Base-by-base conservation (phyloP, 2,888 invertebrate species). In the Anticlea derivata region DNA sequence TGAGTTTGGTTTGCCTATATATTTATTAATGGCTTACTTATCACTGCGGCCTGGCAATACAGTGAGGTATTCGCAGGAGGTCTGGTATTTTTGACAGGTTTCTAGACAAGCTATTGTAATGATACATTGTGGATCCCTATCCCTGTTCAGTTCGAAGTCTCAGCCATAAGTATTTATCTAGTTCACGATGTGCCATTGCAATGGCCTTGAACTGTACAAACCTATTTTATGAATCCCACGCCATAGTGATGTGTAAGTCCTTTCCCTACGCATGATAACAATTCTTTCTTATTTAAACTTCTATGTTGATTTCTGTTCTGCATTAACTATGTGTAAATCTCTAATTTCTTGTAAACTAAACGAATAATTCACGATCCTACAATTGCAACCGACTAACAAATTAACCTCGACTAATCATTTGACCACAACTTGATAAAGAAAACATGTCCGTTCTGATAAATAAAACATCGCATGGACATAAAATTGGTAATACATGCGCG, bases 321-420 rank as follows among this genome's bases (percentile, higher is more conserved):
- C 50, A 63, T 65, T 73, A 75, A 75, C 71, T 61, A 57, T 43
- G 44, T 71, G 58, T 69, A 68, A 54, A 60, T 66, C 61, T 61
- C 50, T 47, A 37, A 52, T 55, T 59, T 33, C 46, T 48, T 40
- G 56, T 78, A 78, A 52, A 80, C 71, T 70, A 60, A 54, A 77
- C 43, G 44, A 53, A 80, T 86, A 87, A 86, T 74, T 70, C 83
- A 81, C 84, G 60, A 61, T 68, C 71, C 68, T 61, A 73, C 78
- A 66, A 51, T 57, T 65, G 79, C 84, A 82, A 80, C 48, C 65
- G 50, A 78, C 78, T 83, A 80, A 84, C 78, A 72, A 61, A 80
- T 78, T 86, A 86, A 85, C 78, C 75, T 71, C 69, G 65, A 77
- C 73, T 78, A 75, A 76, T 73, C 54, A 47, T 41, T 55, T 54